Evolutionary conservation across 2,797 vertebrate genomes (phyloP).

Genomic region (Gymnothorax reevesii): DNA sequence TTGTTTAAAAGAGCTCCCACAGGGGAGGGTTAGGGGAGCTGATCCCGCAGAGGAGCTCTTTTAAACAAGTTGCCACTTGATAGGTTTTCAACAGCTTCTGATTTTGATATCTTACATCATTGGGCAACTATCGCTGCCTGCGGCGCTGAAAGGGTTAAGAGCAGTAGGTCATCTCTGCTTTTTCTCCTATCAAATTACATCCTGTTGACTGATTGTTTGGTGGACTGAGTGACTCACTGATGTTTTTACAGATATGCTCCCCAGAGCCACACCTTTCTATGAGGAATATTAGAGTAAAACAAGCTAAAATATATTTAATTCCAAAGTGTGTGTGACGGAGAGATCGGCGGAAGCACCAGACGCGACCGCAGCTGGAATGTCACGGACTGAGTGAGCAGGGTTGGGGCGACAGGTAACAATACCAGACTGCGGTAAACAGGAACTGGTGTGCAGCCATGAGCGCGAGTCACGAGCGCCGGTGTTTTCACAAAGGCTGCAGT

Average conservation of each 20-base stretch:
- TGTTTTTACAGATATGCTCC: background rate
- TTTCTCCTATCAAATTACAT: background rate
- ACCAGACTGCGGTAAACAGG: background rate
- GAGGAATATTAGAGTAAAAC: background rate
- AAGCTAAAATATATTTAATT: background rate
- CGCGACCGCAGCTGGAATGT: background rate
- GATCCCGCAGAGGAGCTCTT: too few species aligned
- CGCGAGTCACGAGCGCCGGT: background rate
- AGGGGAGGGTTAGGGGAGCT: too few species aligned
- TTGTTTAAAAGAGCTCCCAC: too few species aligned
- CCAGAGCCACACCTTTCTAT: background rate
- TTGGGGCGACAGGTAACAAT: background rate
- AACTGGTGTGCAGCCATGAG: background rate
- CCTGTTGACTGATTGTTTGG: background rate
- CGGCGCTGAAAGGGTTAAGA: too few species aligned
- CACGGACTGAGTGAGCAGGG: background rate
- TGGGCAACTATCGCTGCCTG: too few species aligned
- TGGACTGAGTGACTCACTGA: background rate
- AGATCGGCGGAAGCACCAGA: background rate
- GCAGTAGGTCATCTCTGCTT: too few species aligned
- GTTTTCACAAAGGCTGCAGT: background rate
- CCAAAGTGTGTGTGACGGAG: background rate
- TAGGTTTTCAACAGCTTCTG: too few species aligned
- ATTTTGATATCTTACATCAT: too few species aligned
- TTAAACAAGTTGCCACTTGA: too few species aligned